Conservation (phyloP, 1,140 invertebrate genomes). For the Drosophila watanabei region DNA sequence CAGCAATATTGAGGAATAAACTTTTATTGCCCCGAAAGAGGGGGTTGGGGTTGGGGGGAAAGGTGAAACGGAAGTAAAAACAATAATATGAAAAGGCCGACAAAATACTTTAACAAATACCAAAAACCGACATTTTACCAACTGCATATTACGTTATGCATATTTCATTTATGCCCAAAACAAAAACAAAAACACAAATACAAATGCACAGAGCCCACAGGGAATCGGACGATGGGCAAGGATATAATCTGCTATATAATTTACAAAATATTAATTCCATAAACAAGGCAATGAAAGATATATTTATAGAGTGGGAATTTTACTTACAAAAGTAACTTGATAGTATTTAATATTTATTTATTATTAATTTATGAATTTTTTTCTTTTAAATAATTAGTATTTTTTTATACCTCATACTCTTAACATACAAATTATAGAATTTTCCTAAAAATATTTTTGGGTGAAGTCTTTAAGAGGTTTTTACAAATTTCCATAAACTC, state of each 20-base stretch:
- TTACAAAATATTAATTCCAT: background rate
- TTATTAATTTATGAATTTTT: background rate
- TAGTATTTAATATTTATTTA: too few species aligned
- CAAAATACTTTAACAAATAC: constrained; percentile 74
- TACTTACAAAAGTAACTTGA: background rate
- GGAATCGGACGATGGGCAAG: constrained; percentile 14
- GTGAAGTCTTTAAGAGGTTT: background rate
- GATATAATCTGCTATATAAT: background rate
- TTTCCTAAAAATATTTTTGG: background rate
- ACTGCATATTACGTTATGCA: constrained; percentile 73
- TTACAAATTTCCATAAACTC: too few species aligned
- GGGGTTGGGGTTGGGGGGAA: too few species aligned
- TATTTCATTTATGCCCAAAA: constrained; percentile 67
- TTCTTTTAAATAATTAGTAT: background rate
- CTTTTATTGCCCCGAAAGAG: background rate
- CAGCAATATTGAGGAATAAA: constrained; percentile 31
- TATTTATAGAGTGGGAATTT: background rate
- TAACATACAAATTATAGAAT: background rate
- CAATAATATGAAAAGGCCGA: constrained; percentile 58
- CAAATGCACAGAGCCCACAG: constrained; percentile 17
- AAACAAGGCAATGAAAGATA: background rate
- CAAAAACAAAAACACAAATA: constrained; percentile 33
- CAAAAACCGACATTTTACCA: constrained; percentile 69
- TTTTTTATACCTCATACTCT: background rate
- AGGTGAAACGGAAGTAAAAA: constrained; percentile 18